These are phyloP conservation scores for Battus philenor DNA, from an alignment of 1,140 invertebrate species.

Conservation along the genomic window DNA sequence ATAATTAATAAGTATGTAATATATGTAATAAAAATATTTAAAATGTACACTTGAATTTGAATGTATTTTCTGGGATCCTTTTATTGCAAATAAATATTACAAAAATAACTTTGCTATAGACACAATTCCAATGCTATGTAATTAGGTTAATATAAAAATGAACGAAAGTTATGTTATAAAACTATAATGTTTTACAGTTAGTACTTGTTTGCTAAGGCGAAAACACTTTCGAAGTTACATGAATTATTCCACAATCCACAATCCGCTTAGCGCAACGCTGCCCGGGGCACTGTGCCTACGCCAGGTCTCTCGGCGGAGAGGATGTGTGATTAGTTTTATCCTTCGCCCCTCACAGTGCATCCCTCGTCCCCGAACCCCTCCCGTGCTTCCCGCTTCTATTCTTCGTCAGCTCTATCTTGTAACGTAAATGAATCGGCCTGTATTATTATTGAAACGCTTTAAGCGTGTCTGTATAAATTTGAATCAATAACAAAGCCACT, in stretches of 20 bases:
- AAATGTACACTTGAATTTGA: too few relatives aligned
- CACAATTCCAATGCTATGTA: too few relatives aligned
- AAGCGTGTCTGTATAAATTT: conserved; percentile 34
- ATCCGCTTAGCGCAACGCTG: conserved; percentile 10
- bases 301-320: conserved; percentile 39
- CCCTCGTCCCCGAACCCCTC: conserved; percentile 24
- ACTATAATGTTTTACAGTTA: too few relatives aligned
- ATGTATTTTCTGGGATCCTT: too few relatives aligned
- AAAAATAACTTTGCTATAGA: too few relatives aligned
- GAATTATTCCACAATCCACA: background rate
- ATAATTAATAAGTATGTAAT: too few relatives aligned
- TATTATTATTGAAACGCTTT: conserved; percentile 34
- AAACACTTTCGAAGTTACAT: background rate
- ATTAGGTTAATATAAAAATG: too few relatives aligned
- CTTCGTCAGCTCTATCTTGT: conserved; percentile 37
- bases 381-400: conserved; percentile 25
- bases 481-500: conserved; percentile 31
- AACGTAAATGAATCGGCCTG: conserved; percentile 48
- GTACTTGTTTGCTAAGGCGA: conserved; percentile 3
- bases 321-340: conserved; percentile 72
- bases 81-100: too few relatives aligned
- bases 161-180: too few relatives aligned
- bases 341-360: conserved; percentile 40
- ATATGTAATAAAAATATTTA: too few relatives aligned
- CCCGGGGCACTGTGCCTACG: conserved; percentile 18